These are phyloP conservation scores for Lutraria rhynchaena DNA, from an alignment of 1,140 invertebrate species.

Conservation along the genomic window DNA sequence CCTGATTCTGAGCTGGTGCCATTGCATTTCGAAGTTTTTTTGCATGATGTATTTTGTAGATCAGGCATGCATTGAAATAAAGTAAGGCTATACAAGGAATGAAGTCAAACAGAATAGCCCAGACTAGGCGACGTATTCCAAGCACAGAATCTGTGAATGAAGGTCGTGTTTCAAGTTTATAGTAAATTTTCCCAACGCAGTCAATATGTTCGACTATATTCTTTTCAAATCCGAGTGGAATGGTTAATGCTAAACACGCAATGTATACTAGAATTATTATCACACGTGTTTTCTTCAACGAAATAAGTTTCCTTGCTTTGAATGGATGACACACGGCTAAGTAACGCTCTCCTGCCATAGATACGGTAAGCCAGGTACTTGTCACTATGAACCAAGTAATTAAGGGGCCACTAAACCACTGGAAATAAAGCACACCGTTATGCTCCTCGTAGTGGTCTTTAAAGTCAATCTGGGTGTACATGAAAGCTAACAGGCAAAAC, in stretches of 20 bases:
- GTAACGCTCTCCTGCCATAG: conserved; percentile 80
- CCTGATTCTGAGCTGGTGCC: conserved; percentile 64
- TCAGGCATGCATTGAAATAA: conserved; percentile 78
- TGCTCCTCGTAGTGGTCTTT: conserved; percentile 63
- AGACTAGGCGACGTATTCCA: conserved; percentile 67
- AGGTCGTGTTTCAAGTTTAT: conserved; percentile 58
- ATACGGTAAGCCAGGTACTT: conserved; percentile 80
- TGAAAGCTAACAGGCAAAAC: conserved; percentile 78
- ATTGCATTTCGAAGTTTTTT: conserved; percentile 73
- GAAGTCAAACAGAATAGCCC: conserved; percentile 76
- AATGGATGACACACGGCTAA: conserved; percentile 80
- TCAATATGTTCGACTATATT: conserved; percentile 62
- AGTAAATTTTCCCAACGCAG: conserved; percentile 66
- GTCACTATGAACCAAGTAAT: conserved; percentile 80
- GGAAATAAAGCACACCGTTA: conserved; percentile 66
- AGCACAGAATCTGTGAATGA: conserved; percentile 64
- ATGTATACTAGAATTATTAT: conserved; percentile 73
- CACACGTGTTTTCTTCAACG: conserved; percentile 73
- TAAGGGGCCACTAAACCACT: conserved; percentile 72
- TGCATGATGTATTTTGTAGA: conserved; percentile 75
- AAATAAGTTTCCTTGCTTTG: conserved; percentile 77
- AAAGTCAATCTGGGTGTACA: conserved; percentile 71
- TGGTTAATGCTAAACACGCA: conserved; percentile 69
- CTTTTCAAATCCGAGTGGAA: conserved; percentile 77
- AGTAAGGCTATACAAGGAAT: conserved; percentile 77